Percentiles rank a stretch among this genome's conserved stretches.
Evolutionary conservation across 2,113 vertebrate genomes (phyloP).

Genomic region (Charina bottae): DNA sequence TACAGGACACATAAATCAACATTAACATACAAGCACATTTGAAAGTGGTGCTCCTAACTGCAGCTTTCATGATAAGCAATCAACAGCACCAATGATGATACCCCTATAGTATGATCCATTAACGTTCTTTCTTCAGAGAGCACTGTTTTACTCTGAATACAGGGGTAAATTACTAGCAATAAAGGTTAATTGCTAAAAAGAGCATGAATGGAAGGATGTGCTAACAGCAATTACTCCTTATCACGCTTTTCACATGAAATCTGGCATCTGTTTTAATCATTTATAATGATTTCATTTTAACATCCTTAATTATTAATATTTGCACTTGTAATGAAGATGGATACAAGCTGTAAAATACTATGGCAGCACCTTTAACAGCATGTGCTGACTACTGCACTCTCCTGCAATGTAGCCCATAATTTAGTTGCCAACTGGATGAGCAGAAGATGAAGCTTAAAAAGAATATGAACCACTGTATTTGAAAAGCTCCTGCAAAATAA

Average conservation of each 20-base stretch:
- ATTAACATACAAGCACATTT: slow-evolving; percentile 18
- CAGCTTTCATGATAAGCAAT: slow-evolving; percentile 33
- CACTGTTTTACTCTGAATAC: slow-evolving; percentile 10
- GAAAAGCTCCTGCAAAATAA: slow-evolving; percentile 38
- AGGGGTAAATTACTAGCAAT: slow-evolving; percentile 51
- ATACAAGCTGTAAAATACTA: slow-evolving; percentile 53
- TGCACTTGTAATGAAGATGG: slow-evolving; percentile 62
- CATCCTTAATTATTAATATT: slow-evolving; percentile 63
- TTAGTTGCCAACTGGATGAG: slow-evolving; percentile 34
- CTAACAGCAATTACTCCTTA: slow-evolving; percentile 27
- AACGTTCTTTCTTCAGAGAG: slow-evolving; percentile 31
- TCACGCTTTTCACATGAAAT: slow-evolving; percentile 47
- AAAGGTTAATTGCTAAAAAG: slow-evolving; percentile 53
- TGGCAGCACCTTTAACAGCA: slow-evolving; percentile 24
- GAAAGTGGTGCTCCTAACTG: slow-evolving; percentile 42
- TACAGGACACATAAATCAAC: slow-evolving; percentile 46
- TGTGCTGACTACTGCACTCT: slow-evolving; percentile 39
- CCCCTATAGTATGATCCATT: background rate
- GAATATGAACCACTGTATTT: background rate
- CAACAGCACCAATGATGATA: slow-evolving; percentile 43
- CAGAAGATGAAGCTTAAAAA: slow-evolving; percentile 51
- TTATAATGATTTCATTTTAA: slow-evolving; percentile 55
- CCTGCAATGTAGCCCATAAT: slow-evolving; percentile 29
- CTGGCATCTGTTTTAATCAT: slow-evolving; percentile 42
- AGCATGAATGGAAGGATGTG: background rate